phyloP scores from a whole-genome alignment of 2,888 invertebrate species.

The Drosophila atroscutellata region DNA sequence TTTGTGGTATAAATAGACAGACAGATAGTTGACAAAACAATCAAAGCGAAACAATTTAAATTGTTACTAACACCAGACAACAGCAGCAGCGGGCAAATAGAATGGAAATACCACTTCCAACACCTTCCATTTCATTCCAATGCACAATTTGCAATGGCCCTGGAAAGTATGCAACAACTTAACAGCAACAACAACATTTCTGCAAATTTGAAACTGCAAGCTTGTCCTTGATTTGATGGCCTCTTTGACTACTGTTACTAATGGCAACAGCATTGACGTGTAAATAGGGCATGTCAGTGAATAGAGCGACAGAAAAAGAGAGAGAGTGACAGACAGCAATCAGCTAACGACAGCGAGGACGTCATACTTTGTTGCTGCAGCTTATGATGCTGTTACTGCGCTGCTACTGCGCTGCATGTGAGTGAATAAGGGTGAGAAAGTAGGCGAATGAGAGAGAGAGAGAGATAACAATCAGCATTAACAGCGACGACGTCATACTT shows the following conservation, averaged over 20 bases:
- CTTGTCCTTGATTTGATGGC: constrained; percentile 49
- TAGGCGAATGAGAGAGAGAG: background rate
- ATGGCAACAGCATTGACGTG: constrained; percentile 9
- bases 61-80: constrained; percentile 5
- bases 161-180: constrained; percentile 60
- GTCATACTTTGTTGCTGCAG: constrained; percentile 33
- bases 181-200: background rate
- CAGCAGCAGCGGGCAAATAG: constrained; percentile 2
- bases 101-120: constrained; percentile 5
- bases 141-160: constrained; percentile 18
- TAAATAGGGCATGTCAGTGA: constrained; percentile 12
- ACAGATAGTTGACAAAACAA: constrained; percentile 27
- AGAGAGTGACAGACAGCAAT: constrained; percentile 16
- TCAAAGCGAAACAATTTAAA: constrained; percentile 27
- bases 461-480: constrained; percentile 16
- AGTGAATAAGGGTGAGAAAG: background rate
- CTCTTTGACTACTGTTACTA: constrained; percentile 13
- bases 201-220: constrained; percentile 21
- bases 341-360: constrained; percentile 27
- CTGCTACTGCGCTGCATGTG: constrained; percentile 26
- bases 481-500: constrained; percentile 40
- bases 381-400: constrained; percentile 13
- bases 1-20: background rate
- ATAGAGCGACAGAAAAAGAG: background rate
- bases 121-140: constrained; percentile 13